Evolutionary conservation across 2,888 invertebrate species (phyloP).

Genomic region (Plagiodera versicolora): DNA sequence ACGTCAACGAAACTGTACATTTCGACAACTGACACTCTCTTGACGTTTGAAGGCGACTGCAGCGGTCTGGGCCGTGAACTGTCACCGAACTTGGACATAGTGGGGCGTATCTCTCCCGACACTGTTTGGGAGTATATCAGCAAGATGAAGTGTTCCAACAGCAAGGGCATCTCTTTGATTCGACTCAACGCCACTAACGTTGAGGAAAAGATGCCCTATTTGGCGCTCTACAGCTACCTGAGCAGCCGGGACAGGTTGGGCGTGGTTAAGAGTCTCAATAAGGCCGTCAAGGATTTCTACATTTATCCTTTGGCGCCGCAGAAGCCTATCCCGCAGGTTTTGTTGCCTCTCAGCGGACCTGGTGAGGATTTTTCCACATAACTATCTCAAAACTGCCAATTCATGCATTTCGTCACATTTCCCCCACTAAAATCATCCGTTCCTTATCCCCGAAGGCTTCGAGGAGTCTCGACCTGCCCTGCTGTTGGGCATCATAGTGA

Average conservation of each 20-base stretch:
- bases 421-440: too few species aligned
- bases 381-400: too few species aligned
- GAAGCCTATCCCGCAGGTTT: slow-evolving; percentile 68
- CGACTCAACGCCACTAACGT: slow-evolving; percentile 79
- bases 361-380: slow-evolving; percentile 53
- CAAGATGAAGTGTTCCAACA: slow-evolving; percentile 85
- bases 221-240: slow-evolving; percentile 85
- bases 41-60: slow-evolving; percentile 62
- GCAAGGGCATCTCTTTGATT: slow-evolving; percentile 84
- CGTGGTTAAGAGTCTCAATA: slow-evolving; percentile 79
- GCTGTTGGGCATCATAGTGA: slow-evolving; percentile 80
- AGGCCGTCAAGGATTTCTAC: slow-evolving; percentile 90
- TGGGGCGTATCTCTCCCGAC: slow-evolving; percentile 87
- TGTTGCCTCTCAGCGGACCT: slow-evolving; percentile 71
- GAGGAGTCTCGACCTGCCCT: slow-evolving; percentile 79
- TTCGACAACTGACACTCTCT: not conserved
- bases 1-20: not conserved
- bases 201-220: slow-evolving; percentile 82
- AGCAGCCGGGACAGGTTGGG: slow-evolving; percentile 81
- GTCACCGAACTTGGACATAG: slow-evolving; percentile 78
- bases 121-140: slow-evolving; percentile 93
- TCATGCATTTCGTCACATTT: too few species aligned
- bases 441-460: too few species aligned
- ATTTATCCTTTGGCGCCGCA: slow-evolving; percentile 82
- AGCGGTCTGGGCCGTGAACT: slow-evolving; percentile 72